Evolutionary conservation across 2,113 vertebrate species (phyloP).

Genomic region (Aythya baeri): DNA sequence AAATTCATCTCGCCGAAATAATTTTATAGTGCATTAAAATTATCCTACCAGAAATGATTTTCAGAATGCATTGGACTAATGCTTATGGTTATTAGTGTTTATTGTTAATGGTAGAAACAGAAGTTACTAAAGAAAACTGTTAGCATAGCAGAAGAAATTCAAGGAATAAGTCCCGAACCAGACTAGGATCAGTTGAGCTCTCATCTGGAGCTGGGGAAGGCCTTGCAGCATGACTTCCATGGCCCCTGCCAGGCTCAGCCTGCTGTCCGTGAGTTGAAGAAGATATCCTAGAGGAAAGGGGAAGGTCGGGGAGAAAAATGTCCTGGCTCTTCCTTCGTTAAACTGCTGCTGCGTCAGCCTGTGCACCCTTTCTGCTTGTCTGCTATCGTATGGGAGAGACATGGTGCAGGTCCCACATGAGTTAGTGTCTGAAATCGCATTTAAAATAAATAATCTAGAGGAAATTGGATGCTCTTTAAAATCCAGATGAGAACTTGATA

Average conservation of each 20-base stretch:
- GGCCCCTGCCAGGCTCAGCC: background rate
- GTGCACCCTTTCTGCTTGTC: background rate
- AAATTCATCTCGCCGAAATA: background rate
- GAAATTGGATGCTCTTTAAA: constrained; percentile 18
- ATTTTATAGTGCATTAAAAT: background rate
- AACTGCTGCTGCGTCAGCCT: background rate
- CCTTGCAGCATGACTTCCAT: background rate
- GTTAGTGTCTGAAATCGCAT: background rate
- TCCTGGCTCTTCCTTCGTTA: background rate
- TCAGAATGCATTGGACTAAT: background rate
- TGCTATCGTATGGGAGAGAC: background rate
- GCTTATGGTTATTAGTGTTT: constrained; percentile 1
- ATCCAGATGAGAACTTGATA: constrained; percentile 2
- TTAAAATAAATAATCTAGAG: background rate
- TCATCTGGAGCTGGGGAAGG: background rate
- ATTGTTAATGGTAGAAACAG: background rate
- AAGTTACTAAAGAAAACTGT: background rate
- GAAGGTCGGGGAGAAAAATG: background rate
- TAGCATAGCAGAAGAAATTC: background rate
- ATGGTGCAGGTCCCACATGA: background rate
- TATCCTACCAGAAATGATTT: constrained; percentile 24
- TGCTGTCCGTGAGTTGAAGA: background rate
- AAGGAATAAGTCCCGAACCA: background rate
- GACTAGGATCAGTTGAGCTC: background rate
- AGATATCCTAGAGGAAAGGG: background rate